Evolutionary conservation across 2,113 vertebrate species (phyloP).

Genomic region (Lasiurus cinereus): DNA sequence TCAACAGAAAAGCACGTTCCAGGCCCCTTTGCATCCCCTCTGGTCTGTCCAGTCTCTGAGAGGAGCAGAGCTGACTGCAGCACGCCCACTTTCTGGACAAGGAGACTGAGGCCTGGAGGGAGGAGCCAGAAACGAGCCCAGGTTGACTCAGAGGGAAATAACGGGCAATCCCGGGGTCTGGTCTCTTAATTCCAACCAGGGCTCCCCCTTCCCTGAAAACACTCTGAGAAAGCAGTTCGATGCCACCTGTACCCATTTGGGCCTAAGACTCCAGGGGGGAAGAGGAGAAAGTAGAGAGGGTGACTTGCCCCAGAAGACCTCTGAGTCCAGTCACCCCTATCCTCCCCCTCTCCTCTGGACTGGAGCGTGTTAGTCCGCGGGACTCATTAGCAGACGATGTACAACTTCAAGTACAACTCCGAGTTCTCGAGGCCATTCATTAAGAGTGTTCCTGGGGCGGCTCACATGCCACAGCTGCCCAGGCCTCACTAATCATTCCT

Average conservation of each 20-base stretch:
- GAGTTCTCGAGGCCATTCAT: constrained; percentile 85
- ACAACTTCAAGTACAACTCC: constrained; percentile 86
- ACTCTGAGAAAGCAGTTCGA: not conserved
- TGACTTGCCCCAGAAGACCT: too few relatives aligned
- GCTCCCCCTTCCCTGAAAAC: not conserved
- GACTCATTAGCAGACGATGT: constrained; percentile 87
- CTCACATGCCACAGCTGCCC: constrained; percentile 73
- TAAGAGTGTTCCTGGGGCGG: constrained; percentile 83
- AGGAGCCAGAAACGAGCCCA: not conserved
- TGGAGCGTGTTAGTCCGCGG: not conserved
- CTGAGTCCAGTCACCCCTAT: not conserved
- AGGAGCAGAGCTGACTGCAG: not conserved
- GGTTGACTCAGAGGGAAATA: constrained; percentile 70
- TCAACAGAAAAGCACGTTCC: not conserved
- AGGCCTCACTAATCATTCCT: constrained; percentile 86
- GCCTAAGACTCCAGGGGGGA: not conserved
- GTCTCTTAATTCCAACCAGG: not conserved
- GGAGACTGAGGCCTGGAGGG: not conserved
- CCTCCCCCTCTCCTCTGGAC: not conserved
- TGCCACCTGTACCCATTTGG: not conserved
- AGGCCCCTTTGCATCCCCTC: not conserved
- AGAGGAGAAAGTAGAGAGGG: not conserved
- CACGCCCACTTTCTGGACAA: not conserved
- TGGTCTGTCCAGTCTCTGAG: not conserved
- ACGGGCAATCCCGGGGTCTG: not conserved